Evolutionary conservation across 2,888 invertebrate genomes (phyloP).

Genomic region (Callyntrura sp.): DNA sequence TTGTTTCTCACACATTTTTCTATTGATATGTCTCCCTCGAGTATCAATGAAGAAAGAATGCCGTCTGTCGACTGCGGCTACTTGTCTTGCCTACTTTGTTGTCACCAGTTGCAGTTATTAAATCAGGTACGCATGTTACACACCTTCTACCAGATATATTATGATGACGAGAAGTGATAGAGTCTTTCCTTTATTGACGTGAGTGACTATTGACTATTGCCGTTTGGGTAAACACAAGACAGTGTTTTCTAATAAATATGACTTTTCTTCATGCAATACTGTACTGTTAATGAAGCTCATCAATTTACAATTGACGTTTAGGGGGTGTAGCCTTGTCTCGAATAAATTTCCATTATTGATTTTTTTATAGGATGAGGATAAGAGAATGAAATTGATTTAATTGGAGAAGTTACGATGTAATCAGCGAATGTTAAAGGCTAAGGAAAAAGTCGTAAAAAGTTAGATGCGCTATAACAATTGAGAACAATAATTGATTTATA

Average conservation of each 20-base stretch:
- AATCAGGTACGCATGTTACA: background rate
- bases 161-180: background rate
- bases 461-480: conserved; percentile 39
- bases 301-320: conserved; percentile 57
- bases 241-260: conserved; percentile 10
- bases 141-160: too few relatives aligned
- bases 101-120: conserved; percentile 21
- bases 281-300: conserved; percentile 46
- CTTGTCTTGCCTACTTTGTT: conserved; percentile 17
- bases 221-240: background rate
- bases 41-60: conserved; percentile 41
- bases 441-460: conserved; percentile 26
- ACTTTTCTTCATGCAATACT: background rate
- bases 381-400: conserved; percentile 67
- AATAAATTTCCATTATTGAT: conserved; percentile 67
- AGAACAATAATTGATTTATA: conserved; percentile 54
- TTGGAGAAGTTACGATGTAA: conserved; percentile 45
- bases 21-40: conserved; percentile 17
- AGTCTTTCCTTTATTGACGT: background rate
- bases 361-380: conserved; percentile 61
- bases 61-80: conserved; percentile 26
- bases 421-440: conserved; percentile 37
- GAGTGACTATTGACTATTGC: background rate
- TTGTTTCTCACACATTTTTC: conserved; percentile 63
- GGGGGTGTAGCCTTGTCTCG: conserved; percentile 55